Percentiles rank a stretch among this genome's conserved stretches.
These are phyloP conservation scores for Mustela nigripes DNA, from an alignment of 2,113 vertebrate genomes.

Conservation along the genomic window DNA sequence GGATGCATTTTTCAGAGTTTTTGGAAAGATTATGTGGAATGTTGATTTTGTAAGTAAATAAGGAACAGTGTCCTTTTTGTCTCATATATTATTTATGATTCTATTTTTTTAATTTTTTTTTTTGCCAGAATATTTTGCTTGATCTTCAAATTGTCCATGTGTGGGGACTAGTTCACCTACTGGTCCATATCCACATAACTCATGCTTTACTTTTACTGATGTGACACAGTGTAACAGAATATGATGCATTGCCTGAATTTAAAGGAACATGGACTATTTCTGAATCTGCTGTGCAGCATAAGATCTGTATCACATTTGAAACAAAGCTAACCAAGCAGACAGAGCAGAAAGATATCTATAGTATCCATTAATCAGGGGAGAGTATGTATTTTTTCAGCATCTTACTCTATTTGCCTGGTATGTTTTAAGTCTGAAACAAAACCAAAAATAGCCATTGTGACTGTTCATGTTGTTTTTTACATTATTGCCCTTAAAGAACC, in stretches of 20 bases:
- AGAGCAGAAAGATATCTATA: slow-evolving; percentile 88
- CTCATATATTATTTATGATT: slow-evolving; percentile 50
- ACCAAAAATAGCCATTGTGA: slow-evolving; percentile 72
- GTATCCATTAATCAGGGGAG: slow-evolving; percentile 89
- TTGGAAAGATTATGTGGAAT: slow-evolving; percentile 14
- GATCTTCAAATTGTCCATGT: slow-evolving; percentile 79
- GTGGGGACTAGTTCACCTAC: slow-evolving; percentile 81
- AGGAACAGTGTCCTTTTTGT: neutral
- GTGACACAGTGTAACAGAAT: slow-evolving; percentile 89
- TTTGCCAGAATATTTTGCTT: slow-evolving; percentile 76
- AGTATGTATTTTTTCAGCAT: slow-evolving; percentile 73
- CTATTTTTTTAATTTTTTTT: slow-evolving; percentile 39
- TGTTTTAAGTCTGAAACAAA: slow-evolving; percentile 82
- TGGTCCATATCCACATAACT: slow-evolving; percentile 88
- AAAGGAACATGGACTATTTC: slow-evolving; percentile 90
- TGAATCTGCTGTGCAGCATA: slow-evolving; percentile 85
- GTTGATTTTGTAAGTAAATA: slow-evolving; percentile 58
- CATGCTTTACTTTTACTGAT: slow-evolving; percentile 88
- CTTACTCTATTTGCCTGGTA: slow-evolving; percentile 67
- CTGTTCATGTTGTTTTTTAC: slow-evolving; percentile 42
- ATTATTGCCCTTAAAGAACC: slow-evolving; percentile 55
- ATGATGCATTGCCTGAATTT: slow-evolving; percentile 91
- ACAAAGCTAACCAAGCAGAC: slow-evolving; percentile 91
- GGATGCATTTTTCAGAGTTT: slow-evolving; percentile 37
- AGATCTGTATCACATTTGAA: slow-evolving; percentile 91